Percentiles rank a stretch among this genome's conserved stretches.
Conservation (phyloP, 2,797 vertebrate species). For the Ctenochaetus hawaiiensis region DNA sequence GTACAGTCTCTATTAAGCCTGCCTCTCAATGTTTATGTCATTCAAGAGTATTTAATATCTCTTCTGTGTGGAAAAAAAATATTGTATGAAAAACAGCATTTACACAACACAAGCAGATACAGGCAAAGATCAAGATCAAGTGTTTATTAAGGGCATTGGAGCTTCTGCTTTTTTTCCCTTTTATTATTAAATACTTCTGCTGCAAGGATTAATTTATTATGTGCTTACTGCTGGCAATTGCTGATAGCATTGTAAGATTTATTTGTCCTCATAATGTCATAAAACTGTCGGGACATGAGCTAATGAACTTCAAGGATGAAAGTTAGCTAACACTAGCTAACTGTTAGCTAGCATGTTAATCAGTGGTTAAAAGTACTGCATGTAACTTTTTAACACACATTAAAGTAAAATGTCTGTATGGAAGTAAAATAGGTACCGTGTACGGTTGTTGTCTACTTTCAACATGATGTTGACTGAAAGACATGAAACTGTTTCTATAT, state of each 20-base stretch:
- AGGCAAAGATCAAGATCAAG: neutral
- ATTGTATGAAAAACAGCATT: slow-evolving; percentile 25
- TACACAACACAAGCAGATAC: slow-evolving; percentile 11
- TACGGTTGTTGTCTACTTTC: no score
- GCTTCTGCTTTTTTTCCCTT: neutral
- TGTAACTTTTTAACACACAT: no score
- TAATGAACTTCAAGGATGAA: neutral
- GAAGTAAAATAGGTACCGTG: no score
- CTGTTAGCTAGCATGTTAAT: no score
- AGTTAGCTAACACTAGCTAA: neutral
- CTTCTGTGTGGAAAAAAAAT: neutral
- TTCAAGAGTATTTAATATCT: slow-evolving; percentile 28
- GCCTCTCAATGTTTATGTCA: neutral
- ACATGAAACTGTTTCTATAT: no score
- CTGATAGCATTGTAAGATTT: neutral
- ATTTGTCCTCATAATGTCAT: neutral
- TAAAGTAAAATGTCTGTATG: no score
- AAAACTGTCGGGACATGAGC: neutral
- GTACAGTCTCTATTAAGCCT: no score
- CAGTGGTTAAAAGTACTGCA: no score
- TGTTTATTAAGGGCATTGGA: neutral
- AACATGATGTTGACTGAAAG: no score
- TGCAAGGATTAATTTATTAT: neutral
- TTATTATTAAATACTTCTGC: no score
- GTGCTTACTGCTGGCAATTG: neutral